Base-by-base conservation (phyloP, 2,888 invertebrate species). In the Hemicrepidius hirtus region DNA sequence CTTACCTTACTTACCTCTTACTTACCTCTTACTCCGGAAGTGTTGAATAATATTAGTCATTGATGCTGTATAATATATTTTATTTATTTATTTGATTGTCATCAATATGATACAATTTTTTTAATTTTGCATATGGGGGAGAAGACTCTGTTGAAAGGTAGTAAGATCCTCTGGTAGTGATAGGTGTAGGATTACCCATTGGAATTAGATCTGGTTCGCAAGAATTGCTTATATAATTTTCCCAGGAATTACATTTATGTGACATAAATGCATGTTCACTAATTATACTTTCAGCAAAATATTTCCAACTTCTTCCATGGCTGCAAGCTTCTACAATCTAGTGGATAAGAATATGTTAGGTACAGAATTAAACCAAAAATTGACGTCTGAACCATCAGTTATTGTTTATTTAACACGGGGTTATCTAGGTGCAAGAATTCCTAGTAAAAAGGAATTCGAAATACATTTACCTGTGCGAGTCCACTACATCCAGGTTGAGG, bases 311-410 rank as follows among this genome's bases (percentile, higher is more conserved):
- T 62, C 66, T 73, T 4, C 71, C 70, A 62, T 79, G 79, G 46
- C 77, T 77, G 46, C 79, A 79, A 1, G 65, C 49, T 59, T 74
- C 67, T 3, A 67, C 57, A 70, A 76, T 73, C 78, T 78, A 67
- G 10, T 5, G 5, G 5, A 24, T 2, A 24, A 3, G 2, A 3
- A 24, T 5, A 24, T 24, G 24, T 5, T n/a, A 24, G 5, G 24
- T 24, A 24, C 24, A 24, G 5, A n/a, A 24, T 24, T 24, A 24
- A 24, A 24, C 24, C 24, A 24, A 24, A n/a, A n/a, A n/a, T n/a
- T n/a, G n/a, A n/a, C n/a, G n/a, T n/a, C n/a, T n/a, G n/a, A n/a
- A n/a, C n/a, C n/a, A n/a, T n/a, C n/a, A n/a, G n/a, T n/a, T n/a
- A n/a, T n/a, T n/a, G n/a, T n/a, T n/a, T n/a, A n/a, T n/a, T n/a